These are phyloP conservation scores for Engystomops pustulosus DNA, from an alignment of 2,113 vertebrate genomes.

Conservation along the genomic window DNA sequence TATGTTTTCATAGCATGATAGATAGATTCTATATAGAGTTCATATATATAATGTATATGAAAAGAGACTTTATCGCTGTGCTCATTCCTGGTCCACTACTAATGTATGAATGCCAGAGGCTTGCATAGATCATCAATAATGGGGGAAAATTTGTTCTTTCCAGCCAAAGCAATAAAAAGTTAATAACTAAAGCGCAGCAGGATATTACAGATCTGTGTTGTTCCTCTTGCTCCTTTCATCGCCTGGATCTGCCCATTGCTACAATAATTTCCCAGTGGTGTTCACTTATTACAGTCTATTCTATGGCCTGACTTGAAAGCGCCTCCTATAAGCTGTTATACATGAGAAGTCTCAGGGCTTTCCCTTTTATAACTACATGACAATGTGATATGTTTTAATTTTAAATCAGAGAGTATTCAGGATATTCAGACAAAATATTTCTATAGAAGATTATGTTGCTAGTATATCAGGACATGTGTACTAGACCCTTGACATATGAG, in stretches of 20 bases:
- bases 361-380: conserved; percentile 9
- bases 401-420: neutral
- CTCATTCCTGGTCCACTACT: too few species aligned
- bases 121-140: neutral
- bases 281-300: neutral
- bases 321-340: neutral
- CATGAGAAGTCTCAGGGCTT: neutral
- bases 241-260: neutral
- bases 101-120: neutral
- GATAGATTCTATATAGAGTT: too few species aligned
- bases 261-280: conserved; percentile 34
- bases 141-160: neutral
- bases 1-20: too few species aligned
- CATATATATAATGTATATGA: too few species aligned
- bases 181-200: conserved; percentile 30
- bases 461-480: neutral
- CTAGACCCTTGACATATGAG: neutral
- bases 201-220: conserved; percentile 16
- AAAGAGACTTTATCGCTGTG: too few species aligned
- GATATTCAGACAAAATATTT: neutral
- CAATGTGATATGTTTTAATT: neutral
- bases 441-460: neutral
- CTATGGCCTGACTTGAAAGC: neutral
- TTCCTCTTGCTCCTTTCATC: neutral
- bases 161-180: conserved; percentile 18